Conservation (phyloP, 1,140 invertebrate genomes). For the Lepidurus packardi region DNA sequence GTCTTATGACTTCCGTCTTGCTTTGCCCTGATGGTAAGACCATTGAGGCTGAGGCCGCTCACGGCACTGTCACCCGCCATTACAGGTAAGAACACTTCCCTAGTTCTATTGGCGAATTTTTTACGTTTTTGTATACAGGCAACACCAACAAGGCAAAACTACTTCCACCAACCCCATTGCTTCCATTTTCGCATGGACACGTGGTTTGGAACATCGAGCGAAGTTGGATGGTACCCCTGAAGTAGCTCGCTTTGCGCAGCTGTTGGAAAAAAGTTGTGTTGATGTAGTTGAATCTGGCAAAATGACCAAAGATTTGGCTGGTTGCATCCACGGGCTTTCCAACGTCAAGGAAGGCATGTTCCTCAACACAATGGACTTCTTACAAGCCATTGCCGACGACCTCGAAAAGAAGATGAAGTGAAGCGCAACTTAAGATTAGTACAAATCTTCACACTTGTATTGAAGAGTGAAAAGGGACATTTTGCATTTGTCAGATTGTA, state of each 20-base stretch:
- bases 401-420: conserved; percentile 53
- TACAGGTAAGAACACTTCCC: conserved; percentile 53
- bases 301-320: conserved; percentile 87
- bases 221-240: conserved; percentile 72
- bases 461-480: background rate
- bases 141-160: conserved; percentile 71
- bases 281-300: conserved; percentile 79
- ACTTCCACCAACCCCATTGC: conserved; percentile 88
- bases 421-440: background rate
- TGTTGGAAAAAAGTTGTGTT: conserved; percentile 66
- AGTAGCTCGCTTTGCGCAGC: conserved; percentile 54
- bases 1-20: conserved; percentile 87
- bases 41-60: conserved; percentile 83
- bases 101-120: background rate
- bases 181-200: conserved; percentile 87
- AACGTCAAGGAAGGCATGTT: conserved; percentile 73
- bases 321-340: conserved; percentile 72
- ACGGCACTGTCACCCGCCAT: conserved; percentile 86
- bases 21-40: conserved; percentile 87
- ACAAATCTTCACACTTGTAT: background rate
- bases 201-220: conserved; percentile 74
- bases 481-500: background rate
- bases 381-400: conserved; percentile 72
- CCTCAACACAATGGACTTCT: conserved; percentile 77
- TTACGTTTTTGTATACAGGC: conserved; percentile 40